Base-by-base conservation (phyloP, 2,797 vertebrate genomes). In the Linurgus olivaceus region DNA sequence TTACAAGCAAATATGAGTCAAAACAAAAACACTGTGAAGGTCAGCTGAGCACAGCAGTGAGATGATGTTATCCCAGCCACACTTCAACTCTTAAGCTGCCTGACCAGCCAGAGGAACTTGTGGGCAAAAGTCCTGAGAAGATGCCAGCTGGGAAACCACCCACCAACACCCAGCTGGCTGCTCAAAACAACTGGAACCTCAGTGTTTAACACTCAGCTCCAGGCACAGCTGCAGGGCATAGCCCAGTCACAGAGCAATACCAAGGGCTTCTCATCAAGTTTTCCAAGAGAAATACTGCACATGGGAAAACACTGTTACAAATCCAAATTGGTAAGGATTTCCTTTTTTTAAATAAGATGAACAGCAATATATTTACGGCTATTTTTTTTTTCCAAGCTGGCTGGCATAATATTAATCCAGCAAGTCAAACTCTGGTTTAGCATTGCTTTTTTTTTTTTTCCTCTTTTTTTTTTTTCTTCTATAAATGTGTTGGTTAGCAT, bases 61-160 rank as follows among this genome's bases (percentile, higher is more conserved):
- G 76, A 92, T 66, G 65, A 87, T 94, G 78, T 82, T 93, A 74
- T 68, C 74, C 78, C 77, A 87, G 66, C 74, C 87, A 75, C 94
- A 93, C 37, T 84, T 86, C 85, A 81, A 78, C 40, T 90, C 62
- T 65, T 62, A 72, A 92, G 68, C 78, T 93, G 84, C 90, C 86
- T 40, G 44, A 76, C 33, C 2, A 2, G 75, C 87, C 87, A 92
- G 52, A 79, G 74, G 54, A 52, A 85, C 48, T 94, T 52, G 29
- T 7, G 2, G 90, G 86, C 93, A 93, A 86, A 93, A 87, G 68
- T 57, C 51, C 70, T 42, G 48, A 94, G 92, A 86, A 89, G 85
- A 84, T 96, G 94, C 96, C 96, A 96, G 88, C 91, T 89, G 90
- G 55, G 88, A 97, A 97, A 91, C 94, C 90, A 95, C 94, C 86